These are phyloP conservation scores for Rhinichthys klamathensis DNA, from an alignment of 2,113 vertebrate species.

Conservation along the genomic window DNA sequence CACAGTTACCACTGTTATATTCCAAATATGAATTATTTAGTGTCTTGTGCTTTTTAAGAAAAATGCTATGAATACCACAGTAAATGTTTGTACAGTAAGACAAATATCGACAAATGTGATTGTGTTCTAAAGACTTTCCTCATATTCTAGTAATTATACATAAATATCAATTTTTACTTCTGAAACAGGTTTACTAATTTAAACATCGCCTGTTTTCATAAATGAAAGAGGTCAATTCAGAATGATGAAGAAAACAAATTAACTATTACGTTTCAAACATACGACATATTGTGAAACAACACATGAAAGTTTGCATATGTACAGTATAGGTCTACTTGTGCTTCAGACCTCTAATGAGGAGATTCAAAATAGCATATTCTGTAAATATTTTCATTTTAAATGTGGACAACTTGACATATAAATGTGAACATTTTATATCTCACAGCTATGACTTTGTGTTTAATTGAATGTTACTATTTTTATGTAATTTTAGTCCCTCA, in stretches of 20 bases:
- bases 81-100: neutral
- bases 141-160: neutral
- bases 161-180: neutral
- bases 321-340: too few species aligned
- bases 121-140: neutral
- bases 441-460: neutral
- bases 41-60: too few species aligned
- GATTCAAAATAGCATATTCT: neutral
- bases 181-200: neutral
- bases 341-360: too few species aligned
- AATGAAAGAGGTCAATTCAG: neutral
- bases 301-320: too few species aligned
- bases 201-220: neutral
- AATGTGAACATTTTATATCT: neutral
- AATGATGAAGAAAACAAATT: neutral
- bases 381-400: neutral
- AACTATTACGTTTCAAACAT: too few species aligned
- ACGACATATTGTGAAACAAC: too few species aligned
- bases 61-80: too few species aligned
- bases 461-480: neutral
- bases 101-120: neutral
- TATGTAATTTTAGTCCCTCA: neutral
- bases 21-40: too few species aligned
- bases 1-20: too few species aligned
- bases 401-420: neutral